A percentile compares a stretch with the other conserved stretches of the same genome.
Conservation (phyloP, 2,888 invertebrate species). For the Dichetophora obliterata region DNA sequence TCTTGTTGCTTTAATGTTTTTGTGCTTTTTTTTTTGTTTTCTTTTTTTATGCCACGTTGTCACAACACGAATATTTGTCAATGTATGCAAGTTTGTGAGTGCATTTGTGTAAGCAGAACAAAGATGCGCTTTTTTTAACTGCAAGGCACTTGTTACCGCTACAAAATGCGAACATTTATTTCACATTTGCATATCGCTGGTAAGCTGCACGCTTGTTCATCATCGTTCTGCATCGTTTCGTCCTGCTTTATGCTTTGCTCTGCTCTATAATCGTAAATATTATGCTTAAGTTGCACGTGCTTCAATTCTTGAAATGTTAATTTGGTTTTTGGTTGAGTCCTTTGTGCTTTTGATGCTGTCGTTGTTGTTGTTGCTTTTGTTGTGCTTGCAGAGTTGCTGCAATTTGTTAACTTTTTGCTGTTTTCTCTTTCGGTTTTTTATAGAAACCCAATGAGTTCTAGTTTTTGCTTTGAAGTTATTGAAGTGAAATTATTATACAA, state of each 20-base stretch:
- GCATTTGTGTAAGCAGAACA: neutral
- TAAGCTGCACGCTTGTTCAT: neutral
- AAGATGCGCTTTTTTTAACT: neutral
- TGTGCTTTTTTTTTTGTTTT: too few relatives aligned
- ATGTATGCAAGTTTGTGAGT: neutral
- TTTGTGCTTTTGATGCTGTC: neutral
- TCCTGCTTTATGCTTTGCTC: neutral
- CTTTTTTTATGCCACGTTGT: neutral
- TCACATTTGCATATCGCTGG: neutral
- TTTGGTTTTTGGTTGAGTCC: neutral
- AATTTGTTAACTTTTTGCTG: neutral
- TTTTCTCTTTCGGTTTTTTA: neutral
- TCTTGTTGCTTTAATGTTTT: neutral
- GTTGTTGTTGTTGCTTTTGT: neutral
- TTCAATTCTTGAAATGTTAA: neutral
- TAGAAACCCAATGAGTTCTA: neutral
- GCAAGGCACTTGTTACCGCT: neutral
- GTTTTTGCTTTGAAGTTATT: neutral
- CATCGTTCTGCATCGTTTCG: neutral
- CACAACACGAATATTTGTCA: neutral
- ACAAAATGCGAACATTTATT: neutral
- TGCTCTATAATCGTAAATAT: neutral
- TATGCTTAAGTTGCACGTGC: neutral
- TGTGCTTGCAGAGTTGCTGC: neutral
- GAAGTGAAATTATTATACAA: too few relatives aligned